Percentiles rank a stretch among this genome's conserved stretches.
Evolutionary conservation across 2,888 invertebrate genomes (phyloP).

Genomic region (Schizotus pectinicornis): DNA sequence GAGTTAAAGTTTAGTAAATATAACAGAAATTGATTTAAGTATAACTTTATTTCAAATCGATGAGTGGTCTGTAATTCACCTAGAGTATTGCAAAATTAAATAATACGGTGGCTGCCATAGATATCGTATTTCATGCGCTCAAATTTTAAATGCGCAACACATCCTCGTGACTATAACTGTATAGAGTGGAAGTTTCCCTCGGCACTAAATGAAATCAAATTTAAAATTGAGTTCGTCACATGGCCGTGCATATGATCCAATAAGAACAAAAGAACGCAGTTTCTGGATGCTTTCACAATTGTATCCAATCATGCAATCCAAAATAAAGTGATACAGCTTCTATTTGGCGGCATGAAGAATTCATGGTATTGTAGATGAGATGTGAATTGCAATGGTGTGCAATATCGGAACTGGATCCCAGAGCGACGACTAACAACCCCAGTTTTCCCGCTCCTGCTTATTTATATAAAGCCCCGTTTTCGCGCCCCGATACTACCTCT

Average conservation of each 20-base stretch:
- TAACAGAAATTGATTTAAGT: too few relatives aligned
- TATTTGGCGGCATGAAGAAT: slow-evolving; percentile 51
- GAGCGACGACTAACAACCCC: slow-evolving; percentile 34
- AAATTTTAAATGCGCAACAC: not conserved
- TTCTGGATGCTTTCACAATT: slow-evolving; percentile 29
- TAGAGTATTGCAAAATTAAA: too few relatives aligned
- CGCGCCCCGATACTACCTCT: slow-evolving; percentile 7
- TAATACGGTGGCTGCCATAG: too few relatives aligned
- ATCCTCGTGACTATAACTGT: not conserved
- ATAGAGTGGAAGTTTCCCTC: too few relatives aligned
- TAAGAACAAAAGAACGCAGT: slow-evolving; percentile 24
- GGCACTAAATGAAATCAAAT: slow-evolving; percentile 20
- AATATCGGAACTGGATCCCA: slow-evolving; percentile 44
- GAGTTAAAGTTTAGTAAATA: too few relatives aligned
- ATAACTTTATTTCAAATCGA: too few relatives aligned
- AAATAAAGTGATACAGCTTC: slow-evolving; percentile 47
- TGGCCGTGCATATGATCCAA: slow-evolving; percentile 26
- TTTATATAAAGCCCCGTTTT: slow-evolving; percentile 16
- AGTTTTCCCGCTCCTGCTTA: slow-evolving; percentile 25
- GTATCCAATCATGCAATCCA: slow-evolving; percentile 46
- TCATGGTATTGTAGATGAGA: slow-evolving; percentile 55
- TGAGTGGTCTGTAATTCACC: too few relatives aligned
- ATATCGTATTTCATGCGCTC: not conserved
- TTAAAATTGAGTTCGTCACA: slow-evolving; percentile 23
- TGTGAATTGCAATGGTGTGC: slow-evolving; percentile 51